phyloP scores from a whole-genome alignment of 2,797 vertebrate genomes.

The Diglossa cyanea region DNA sequence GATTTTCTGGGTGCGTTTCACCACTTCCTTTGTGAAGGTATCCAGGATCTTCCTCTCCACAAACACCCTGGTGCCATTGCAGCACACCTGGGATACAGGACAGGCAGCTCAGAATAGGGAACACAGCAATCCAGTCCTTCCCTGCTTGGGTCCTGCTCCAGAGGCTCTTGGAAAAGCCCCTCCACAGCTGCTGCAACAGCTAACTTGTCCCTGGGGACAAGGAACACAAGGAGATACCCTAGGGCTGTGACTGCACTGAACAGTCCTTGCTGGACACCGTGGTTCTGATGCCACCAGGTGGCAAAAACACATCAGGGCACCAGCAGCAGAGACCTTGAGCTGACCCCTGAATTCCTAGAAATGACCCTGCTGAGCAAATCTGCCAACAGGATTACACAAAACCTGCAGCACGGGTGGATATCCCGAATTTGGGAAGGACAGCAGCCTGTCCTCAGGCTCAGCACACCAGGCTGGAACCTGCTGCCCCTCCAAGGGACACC shows the following conservation, averaged over 20 bases:
- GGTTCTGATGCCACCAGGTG: background rate
- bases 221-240: background rate
- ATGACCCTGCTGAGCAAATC: fast-evolving
- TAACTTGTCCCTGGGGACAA: background rate
- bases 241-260: background rate
- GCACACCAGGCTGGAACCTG: background rate
- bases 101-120: background rate
- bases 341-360: background rate
- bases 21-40: slow-evolving; percentile 86
- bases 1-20: slow-evolving; percentile 88
- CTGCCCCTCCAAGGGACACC: background rate
- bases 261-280: background rate
- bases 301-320: background rate
- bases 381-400: background rate
- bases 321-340: background rate
- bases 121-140: background rate
- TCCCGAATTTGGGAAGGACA: background rate
- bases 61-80: slow-evolving; percentile 93
- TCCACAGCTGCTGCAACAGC: background rate
- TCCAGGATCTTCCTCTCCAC: slow-evolving; percentile 90
- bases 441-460: background rate
- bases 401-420: background rate
- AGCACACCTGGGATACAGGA: slow-evolving; percentile 84
- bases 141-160: background rate
- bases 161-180: background rate